phyloP scores from a whole-genome alignment of 2,113 vertebrate species.

The Pteruthius melanotis region DNA sequence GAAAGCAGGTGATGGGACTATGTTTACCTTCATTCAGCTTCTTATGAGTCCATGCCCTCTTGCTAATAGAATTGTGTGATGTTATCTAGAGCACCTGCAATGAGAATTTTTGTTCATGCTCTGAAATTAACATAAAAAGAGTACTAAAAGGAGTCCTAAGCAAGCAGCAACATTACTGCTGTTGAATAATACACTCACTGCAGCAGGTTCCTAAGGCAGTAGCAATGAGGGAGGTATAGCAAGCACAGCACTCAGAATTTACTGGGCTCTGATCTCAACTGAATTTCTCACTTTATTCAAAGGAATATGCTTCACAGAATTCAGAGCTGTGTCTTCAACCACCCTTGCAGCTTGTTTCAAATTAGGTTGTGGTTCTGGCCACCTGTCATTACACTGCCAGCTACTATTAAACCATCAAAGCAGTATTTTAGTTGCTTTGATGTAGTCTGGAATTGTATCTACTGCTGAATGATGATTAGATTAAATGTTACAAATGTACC shows the following conservation, averaged over 20 bases:
- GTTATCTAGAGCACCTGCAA: background rate
- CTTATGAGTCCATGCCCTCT: fast-evolving
- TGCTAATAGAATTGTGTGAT: background rate
- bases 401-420: constrained; percentile 73
- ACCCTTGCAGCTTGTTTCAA: constrained; percentile 40
- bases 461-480: constrained; percentile 53
- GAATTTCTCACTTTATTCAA: background rate
- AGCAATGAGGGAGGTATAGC: background rate
- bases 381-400: constrained; percentile 66
- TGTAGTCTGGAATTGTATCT: constrained; percentile 63
- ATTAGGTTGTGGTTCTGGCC: constrained; percentile 49
- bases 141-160: background rate
- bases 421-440: constrained; percentile 70
- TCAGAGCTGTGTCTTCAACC: background rate
- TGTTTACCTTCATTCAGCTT: background rate
- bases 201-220: background rate
- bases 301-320: background rate
- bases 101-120: background rate
- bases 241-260: background rate
- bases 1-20: fast-evolving
- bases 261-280: background rate
- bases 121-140: background rate
- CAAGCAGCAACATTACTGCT: background rate
- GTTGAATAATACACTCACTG: background rate
- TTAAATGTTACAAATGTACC: constrained; percentile 71